Conservation (phyloP, 2,888 invertebrate species). For the Invenusta paracnida region DNA sequence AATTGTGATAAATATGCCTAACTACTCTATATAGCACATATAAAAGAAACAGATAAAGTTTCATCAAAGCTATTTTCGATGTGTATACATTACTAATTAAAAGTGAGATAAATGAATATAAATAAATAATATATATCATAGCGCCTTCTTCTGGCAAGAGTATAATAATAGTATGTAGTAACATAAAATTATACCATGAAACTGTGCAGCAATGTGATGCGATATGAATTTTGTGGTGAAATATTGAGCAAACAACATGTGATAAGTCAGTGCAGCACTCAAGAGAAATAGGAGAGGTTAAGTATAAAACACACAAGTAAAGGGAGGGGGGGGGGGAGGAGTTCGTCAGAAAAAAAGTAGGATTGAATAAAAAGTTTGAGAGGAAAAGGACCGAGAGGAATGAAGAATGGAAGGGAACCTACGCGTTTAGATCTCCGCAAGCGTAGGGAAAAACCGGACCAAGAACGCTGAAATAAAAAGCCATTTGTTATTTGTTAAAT, state of each 20-base stretch:
- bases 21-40: too few species aligned
- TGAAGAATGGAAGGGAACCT: neutral
- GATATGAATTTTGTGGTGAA: too few species aligned
- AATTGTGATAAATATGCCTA: too few species aligned
- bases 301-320: neutral
- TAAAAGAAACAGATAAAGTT: too few species aligned
- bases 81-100: too few species aligned
- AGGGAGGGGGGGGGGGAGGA: neutral
- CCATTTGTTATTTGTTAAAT: neutral
- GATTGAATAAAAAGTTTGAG: neutral
- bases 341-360: neutral
- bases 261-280: neutral
- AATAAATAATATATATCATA: too few species aligned
- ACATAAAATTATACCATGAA: too few species aligned
- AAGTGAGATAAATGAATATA: too few species aligned
- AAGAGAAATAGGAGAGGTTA: neutral
- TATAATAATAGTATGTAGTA: too few species aligned
- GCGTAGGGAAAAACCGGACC: constrained; percentile 7
- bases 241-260: constrained; percentile 2
- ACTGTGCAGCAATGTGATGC: too few species aligned
- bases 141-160: too few species aligned
- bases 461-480: constrained; percentile 21
- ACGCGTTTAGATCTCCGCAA: constrained; percentile 7
- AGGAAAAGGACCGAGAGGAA: neutral
- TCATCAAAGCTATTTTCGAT: too few species aligned